Base-by-base conservation (phyloP, 2,888 invertebrate genomes). In the Apodemia mormo region DNA sequence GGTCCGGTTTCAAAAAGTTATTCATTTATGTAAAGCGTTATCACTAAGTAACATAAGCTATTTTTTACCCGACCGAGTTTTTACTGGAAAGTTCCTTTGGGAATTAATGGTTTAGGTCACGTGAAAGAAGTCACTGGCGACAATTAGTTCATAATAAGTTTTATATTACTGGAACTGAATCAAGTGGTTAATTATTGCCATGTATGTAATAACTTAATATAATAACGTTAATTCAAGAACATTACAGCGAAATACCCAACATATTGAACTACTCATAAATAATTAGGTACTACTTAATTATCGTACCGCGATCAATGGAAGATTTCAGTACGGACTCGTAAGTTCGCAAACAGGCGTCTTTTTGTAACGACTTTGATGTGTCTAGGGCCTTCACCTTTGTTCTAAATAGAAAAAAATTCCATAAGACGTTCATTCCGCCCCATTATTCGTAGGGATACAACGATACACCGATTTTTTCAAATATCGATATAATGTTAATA, bases 301-400 rank as follows among this genome's bases (percentile, higher is more conserved):
- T 22, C 54, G 8, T 54, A n/a, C 22, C 6, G 54, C 22, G 14
- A 54, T 54, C 6, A 56, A 56, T 29, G 56, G 56, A 56, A 56
- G 56, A 29, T 56, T 56, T 56, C 14, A 22, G 56, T 56, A 56
- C 56, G 6, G 0, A 3, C 1, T 8, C 22, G 0, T 22, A 22
- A 8, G 56, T 56, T 22, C 7, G 56, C 56, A 56, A 29, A 56
- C 22, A 22, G 22, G 22, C 54, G 54, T 54, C 54, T 14, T 14
- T 54, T n/a, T 54, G 8, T 54, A 54, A 54, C n/a, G 54, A 40
- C 40, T 40, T 40, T 40, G 40, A 40, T 22, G 22, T 54, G 22
- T 54, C 22, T n/a, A 22, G 54, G 54, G 54, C 54, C 14, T 54
- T 54, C 54, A 54, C 54, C 54, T 54, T 54, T 22, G 54, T 54